Evolutionary conservation across 2,113 vertebrate genomes (phyloP), one percentile per base, ranked within the genome.

Genomic region (Strix uralensis): DNA sequence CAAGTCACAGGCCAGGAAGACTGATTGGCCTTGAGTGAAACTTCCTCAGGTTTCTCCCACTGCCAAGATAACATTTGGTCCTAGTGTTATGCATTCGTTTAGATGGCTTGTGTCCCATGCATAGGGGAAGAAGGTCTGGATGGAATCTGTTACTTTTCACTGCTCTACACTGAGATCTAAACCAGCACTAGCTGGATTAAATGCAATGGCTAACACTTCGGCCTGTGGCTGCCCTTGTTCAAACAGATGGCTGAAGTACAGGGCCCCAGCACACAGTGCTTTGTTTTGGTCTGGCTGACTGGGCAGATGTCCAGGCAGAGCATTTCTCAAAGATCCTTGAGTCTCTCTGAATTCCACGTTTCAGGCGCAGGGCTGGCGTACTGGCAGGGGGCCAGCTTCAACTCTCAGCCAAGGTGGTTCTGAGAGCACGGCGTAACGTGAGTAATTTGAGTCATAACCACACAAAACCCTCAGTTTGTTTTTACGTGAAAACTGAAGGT

Each of bases 251-350:
- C 61, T 79, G 49, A 57, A 54, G 65, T 38, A 9, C 88, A 42
- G 81, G n/a, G 77, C 32, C 92, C 61, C 80, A 49, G 83, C 55
- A 26, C 22, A 26, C 59, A 75, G 77, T 13, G 75, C 75, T 96
- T 82, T 94, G 85, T 95, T 94, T 96, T 86, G 96, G 88, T 89
- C 86, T 61, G 92, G 92, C 92, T 19, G 4, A 7, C 83, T 30
- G 89, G 92, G 91, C 80, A 65, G 52, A 23, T 82, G 84, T 72
- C 92, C 88, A 93, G 86, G 81, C 86, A 46, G 86, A 94, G 72
- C 38, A 15, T 86, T 95, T 91, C 91, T 70, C 83, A 34, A 10
- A 16, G 34, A 27, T 73, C 63, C 79, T 78, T 14, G 59, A 86
- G 65, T 46, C 0, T 2, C 73, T 86, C 59, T 2, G 67, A 54